A percentile compares a stretch with the other conserved stretches of the same genome.
phyloP scores from a whole-genome alignment of 2,888 invertebrate species.

The Cephus sareptanus region DNA sequence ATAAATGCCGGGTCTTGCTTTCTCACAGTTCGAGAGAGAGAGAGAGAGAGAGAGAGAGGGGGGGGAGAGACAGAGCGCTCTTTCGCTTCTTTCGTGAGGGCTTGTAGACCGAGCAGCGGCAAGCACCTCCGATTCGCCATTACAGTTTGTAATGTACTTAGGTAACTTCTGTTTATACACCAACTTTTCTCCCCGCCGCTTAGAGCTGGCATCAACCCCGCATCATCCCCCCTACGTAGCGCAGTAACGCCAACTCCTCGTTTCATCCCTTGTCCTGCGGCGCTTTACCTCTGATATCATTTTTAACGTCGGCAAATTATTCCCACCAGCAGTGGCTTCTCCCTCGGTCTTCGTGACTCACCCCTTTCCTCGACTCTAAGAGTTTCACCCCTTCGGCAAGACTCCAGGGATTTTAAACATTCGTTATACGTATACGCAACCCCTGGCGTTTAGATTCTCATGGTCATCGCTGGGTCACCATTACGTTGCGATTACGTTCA shows the following conservation, averaged over 20 bases:
- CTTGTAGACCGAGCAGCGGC: constrained; percentile 43
- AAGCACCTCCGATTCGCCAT: constrained; percentile 60
- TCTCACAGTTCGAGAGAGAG: constrained; percentile 27
- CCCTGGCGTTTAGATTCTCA: no score
- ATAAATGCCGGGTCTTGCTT: constrained; percentile 57
- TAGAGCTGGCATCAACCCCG: constrained; percentile 27
- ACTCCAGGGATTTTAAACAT: no score
- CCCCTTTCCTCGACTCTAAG: no score
- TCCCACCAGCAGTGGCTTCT: background rate
- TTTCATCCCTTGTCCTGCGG: constrained; percentile 55
- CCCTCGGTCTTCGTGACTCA: constrained; percentile 1
- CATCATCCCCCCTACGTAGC: constrained; percentile 14
- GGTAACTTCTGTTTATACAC: constrained; percentile 65
- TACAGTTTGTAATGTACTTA: constrained; percentile 66
- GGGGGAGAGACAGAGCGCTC: background rate
- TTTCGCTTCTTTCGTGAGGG: constrained; percentile 39
- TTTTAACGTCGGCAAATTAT: constrained; percentile 64
- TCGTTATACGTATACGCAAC: no score
- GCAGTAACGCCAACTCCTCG: constrained; percentile 33
- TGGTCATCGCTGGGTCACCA: no score
- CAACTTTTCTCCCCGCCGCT: constrained; percentile 54
- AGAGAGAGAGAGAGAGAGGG: background rate
- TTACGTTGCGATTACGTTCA: no score
- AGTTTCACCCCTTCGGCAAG: no score
- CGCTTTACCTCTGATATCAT: constrained; percentile 58